These are phyloP conservation scores for Cherax quadricarinatus DNA, from an alignment of 1,140 invertebrate species.

Conservation along the genomic window DNA sequence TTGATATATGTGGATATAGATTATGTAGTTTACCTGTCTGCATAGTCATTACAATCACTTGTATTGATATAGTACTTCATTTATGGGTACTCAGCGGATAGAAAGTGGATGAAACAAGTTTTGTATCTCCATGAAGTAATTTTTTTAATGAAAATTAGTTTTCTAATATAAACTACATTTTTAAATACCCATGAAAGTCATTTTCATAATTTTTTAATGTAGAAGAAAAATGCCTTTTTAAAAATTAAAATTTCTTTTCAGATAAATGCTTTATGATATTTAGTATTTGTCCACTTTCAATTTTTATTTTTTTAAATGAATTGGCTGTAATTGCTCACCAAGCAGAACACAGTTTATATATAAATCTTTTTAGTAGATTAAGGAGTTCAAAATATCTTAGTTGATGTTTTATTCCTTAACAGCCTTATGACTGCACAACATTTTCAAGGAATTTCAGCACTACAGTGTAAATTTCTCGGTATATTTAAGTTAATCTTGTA, in stretches of 20 bases:
- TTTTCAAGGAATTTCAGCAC: neutral
- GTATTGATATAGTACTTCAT: too few relatives aligned
- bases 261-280: too few relatives aligned
- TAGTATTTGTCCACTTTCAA: neutral
- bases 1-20: neutral
- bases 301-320: neutral
- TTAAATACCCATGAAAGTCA: too few relatives aligned
- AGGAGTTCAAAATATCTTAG: too few relatives aligned
- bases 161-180: neutral
- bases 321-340: neutral
- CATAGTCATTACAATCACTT: too few relatives aligned
- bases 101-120: too few relatives aligned
- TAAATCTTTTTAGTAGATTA: neutral
- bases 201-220: too few relatives aligned
- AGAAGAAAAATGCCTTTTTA: too few relatives aligned
- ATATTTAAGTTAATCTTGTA: constrained; percentile 8
- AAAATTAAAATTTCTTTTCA: too few relatives aligned
- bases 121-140: too few relatives aligned
- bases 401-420: too few relatives aligned
- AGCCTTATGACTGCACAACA: neutral
- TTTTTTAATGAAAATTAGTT: neutral
- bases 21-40: neutral
- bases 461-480: neutral
- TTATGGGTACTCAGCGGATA: too few relatives aligned
- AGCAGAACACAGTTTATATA: neutral